Base-by-base conservation (phyloP, 2,113 vertebrate species). In the Channa maculata region DNA sequence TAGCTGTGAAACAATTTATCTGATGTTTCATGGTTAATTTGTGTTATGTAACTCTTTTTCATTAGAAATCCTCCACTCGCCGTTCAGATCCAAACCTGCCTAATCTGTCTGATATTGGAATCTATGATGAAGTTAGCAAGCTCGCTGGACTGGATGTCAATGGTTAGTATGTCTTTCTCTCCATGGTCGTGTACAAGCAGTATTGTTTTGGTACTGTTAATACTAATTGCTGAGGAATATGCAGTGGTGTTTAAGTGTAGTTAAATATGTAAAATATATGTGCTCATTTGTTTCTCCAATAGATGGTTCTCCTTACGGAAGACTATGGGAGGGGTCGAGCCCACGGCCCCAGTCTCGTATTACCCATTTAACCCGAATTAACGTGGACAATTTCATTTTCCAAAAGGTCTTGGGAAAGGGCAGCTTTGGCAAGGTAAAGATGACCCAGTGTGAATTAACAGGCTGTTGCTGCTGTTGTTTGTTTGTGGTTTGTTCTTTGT, bases 321-420 rank as follows among this genome's bases (percentile, higher is more conserved):
- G 92, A 82, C 93, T 97, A 72, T 99, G 97, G 97, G 96, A 97
- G 49, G 95, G 94, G 1, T 90, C 74, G 69, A 85, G 80, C 38
- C 91, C 93, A 12, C 89, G 59, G 34, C 88, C 92, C 8, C 85
- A 58, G 0, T 67, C 92, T 0, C 91, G 87, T 37, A 51, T 91
- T 58, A 89, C 85, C 3, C 94, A 91, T 69, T 71, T 94, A 61
- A 95, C 91, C 13, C 94, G 71, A 15, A 90, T 98, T 87, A 95
- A 86, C 41, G 92, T 97, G 0, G 95, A 96, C 37, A 94, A 95
- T 89, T 99, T 99, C 71, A 75, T 90, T 77, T 96, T 99, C 88
- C 95, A 96, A 78, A 99, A 99, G 90, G 96, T 99, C 46, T 93
- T 99, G 66, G 98, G 98, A 57, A 99, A 99, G 93, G 98, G 98